Base-by-base conservation (phyloP, 2,797 vertebrate genomes). In the Pelodytes ibericus region DNA sequence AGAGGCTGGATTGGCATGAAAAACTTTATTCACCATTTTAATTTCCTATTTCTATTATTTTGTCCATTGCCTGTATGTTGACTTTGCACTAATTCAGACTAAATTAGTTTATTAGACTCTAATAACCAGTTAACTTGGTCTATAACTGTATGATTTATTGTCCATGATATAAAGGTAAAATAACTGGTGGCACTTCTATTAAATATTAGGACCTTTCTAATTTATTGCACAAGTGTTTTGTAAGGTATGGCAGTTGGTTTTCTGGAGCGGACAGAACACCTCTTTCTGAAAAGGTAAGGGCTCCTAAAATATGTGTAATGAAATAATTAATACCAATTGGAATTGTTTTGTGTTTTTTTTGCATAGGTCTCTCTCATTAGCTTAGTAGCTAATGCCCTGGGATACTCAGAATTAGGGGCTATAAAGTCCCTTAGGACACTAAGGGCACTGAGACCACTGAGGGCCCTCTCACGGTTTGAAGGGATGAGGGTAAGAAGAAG, bases 401-500 rank as follows among this genome's bases (percentile, higher is more conserved):
- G 77, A 79, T 79, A 79, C 57, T 79, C 77, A 51, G 77, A 79
- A 0, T 86, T 99, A 2, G 83, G 89, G 36, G 85, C 97, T 79
- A 97, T 99, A 83, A 99, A 97, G 88, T 96, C 96, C 58, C 93
- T 99, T 66, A 91, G 98, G 84, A 99, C 98, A 0, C 87, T 99
- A 20, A 89, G 98, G 89, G 96, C 97, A 62, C 90, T 99, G 83
- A 94, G 98, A 88, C 98, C 96, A 59, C 88, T 99, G 41, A 95
- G 98, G 88, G 97, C 98, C 66, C 90, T 99, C 84, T 98, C 98
- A 16, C 94, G 98, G 51, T 99, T 99, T 72, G 98, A 99, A 90
- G 98, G 98, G 89, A 99, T 99, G 95, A 94, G 95, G 94, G 98
- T 99, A 95, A 96, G 94, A 53, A 6, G n/a, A 53, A 83, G 62